phyloP scores from a whole-genome alignment of 2,888 invertebrate species.

The Hemistola chrysoprasaria region DNA sequence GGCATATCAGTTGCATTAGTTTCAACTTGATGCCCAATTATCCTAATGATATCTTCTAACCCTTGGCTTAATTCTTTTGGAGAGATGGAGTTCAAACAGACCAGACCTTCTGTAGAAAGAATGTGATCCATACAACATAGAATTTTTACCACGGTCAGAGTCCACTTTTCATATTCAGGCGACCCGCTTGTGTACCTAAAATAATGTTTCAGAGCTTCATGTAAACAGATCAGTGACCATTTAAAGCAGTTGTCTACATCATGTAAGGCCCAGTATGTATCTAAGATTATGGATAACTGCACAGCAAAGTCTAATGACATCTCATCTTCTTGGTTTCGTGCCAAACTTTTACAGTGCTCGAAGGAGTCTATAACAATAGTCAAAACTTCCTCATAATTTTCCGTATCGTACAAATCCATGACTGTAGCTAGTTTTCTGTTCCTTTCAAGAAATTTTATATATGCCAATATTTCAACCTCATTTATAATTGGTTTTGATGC shows the following conservation, averaged over 20 bases:
- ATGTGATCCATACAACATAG: slow-evolving; percentile 73
- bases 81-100: slow-evolving; percentile 77
- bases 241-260: slow-evolving; percentile 85
- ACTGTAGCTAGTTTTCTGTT: slow-evolving; percentile 84
- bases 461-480: slow-evolving; percentile 54
- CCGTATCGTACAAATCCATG: slow-evolving; percentile 84
- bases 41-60: slow-evolving; percentile 87
- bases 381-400: slow-evolving; percentile 85
- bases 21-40: slow-evolving; percentile 91
- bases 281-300: slow-evolving; percentile 83
- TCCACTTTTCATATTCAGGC: slow-evolving; percentile 73
- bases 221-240: slow-evolving; percentile 89
- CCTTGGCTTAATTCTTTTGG: slow-evolving; percentile 84
- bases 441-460: slow-evolving; percentile 69
- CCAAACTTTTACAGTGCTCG: slow-evolving; percentile 74
- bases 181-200: slow-evolving; percentile 70
- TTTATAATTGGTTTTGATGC: slow-evolving; percentile 63
- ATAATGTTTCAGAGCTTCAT: slow-evolving; percentile 87
- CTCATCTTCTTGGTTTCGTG: slow-evolving; percentile 66
- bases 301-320: slow-evolving; percentile 81
- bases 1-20: slow-evolving; percentile 85
- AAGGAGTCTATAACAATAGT: slow-evolving; percentile 86
- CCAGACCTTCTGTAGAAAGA: slow-evolving; percentile 64
- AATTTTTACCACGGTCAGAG: slow-evolving; percentile 67
- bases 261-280: slow-evolving; percentile 84